Evolutionary conservation across 92 coral and sea anemone species (phyloP), one percentile per base, ranked within the genome.

Genomic region (Muricea muricata): DNA sequence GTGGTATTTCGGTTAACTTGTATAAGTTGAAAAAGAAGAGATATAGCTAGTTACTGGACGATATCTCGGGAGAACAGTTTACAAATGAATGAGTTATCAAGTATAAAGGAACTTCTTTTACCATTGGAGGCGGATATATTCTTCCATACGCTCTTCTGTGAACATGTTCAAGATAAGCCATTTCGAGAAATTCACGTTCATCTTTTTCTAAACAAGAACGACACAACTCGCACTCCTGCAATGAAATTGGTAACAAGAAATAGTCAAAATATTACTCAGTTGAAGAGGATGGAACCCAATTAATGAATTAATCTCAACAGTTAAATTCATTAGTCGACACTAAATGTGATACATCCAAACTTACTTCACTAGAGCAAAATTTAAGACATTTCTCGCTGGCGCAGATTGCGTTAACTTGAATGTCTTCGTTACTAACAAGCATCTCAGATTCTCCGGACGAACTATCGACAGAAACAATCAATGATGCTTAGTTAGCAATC

Each of bases 71-170:
- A n/a, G n/a, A n/a, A n/a, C n/a, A n/a, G n/a, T n/a, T n/a, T n/a
- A n/a, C n/a, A n/a, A 28, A 1, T 28, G 70, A 15, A 1, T 10
- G 31, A 57, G 65, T 17, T 45, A 57, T 57, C 65, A 29, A 46
- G 21, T 0, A 1, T 7, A 65, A 28, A 13, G 9, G 56, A 33
- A 73, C 7, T 35, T 17, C 9, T 7, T 39, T 90, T 89, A 96
- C 99, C 99, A 91, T 58, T 28, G 92, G 90, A 15, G 93, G 93
- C 30, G 99, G 99, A 78, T 84, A 92, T 0, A 96, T 88, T 24
- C 99, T 82, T 48, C 94, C 95, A 85, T 83, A 96, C 7, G 73
- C 90, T 41, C 98, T 94, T 75, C 91, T 84, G 76, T 93, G 89
- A 33, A 78, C 37, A 63, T 96, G 99, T 73, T 96, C 99, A 67